Base-by-base conservation (phyloP, 1,140 invertebrate genomes). In the Monochamus saltuarius region DNA sequence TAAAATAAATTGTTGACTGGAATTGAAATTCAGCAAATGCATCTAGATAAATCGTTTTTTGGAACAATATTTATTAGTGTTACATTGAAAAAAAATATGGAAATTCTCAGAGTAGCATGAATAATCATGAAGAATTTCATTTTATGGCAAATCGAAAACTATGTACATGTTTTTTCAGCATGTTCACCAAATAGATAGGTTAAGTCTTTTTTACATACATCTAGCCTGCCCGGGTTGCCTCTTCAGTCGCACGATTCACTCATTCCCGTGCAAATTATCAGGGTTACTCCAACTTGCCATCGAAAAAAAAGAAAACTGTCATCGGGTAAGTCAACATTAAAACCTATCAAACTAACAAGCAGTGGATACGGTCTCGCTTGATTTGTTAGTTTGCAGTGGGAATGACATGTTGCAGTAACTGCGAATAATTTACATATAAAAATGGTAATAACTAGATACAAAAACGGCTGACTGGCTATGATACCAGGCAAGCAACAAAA, bases 181-280 rank as follows among this genome's bases (percentile, higher is more conserved):
- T 52, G 37, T 40, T 9, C 22, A n/a, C 17, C 22, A 39, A 56
- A 59, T 19, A 45, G 17, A 47, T 64, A 52, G 34, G 13, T 58
- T 55, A 56, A 65, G 51, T 62, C 51, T 58, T 62, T 64, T 60
- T 61, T 59, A 53, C 73, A 72, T 67, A 69, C 73, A 76, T 62
- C 75, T 73, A 75, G 74, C 75, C 75, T 77, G 74, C 75, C 75
- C 75, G 72, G 69, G 73, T 76, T 77, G 75, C 72, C 74, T 74
- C 73, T 46, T 76, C 74, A 77, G 66, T 73, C 73, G 65, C 62
- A 53, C 74, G 62, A 60, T 36, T 67, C 73, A 75, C 56, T 61
- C 73, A 72, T 65, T 67, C 68, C 63, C 36, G 62, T 58, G 59
- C 63, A 56, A 62, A 63, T 59, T 40, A 29, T 29, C 38, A 51